Percentiles rank a stretch among this genome's conserved stretches.
Evolutionary conservation across 1,140 invertebrate genomes (phyloP).

Genomic region (Trichonephila clavipes): DNA sequence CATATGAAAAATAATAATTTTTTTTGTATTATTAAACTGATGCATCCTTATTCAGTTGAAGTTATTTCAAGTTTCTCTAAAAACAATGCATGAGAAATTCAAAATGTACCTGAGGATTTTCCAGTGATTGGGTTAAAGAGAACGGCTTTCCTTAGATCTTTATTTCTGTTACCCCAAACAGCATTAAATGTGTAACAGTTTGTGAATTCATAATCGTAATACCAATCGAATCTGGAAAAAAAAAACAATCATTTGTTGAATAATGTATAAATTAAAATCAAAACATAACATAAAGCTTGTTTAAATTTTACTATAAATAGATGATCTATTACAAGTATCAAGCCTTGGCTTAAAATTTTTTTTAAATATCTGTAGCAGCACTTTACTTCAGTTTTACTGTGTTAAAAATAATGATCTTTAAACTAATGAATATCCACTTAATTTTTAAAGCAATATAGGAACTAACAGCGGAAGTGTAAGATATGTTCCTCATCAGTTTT

Average conservation of each 20-base stretch:
- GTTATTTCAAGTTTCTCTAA: neutral
- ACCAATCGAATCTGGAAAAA: conserved; percentile 39
- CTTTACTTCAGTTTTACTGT: too few relatives aligned
- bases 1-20: too few relatives aligned
- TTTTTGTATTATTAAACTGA: too few relatives aligned
- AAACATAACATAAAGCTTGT: neutral
- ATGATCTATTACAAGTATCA: too few relatives aligned
- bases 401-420: too few relatives aligned
- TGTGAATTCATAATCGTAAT: conserved; percentile 73
- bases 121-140: conserved; percentile 71
- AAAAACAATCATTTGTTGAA: neutral
- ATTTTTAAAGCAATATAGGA: too few relatives aligned
- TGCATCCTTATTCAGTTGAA: too few relatives aligned
- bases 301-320: too few relatives aligned
- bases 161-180: conserved; percentile 32
- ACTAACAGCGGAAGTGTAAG: too few relatives aligned
- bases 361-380: too few relatives aligned
- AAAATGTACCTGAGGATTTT: conserved; percentile 56
- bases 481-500: too few relatives aligned
- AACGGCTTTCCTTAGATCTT: conserved; percentile 4
- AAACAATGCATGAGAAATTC: neutral
- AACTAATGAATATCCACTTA: too few relatives aligned
- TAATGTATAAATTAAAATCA: neutral
- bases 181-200: conserved; percentile 74
- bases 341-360: neutral